Evolutionary conservation across 2,113 vertebrate species (phyloP), one percentile per base, ranked within the genome.

Genomic region (Oxyura jamaicensis): DNA sequence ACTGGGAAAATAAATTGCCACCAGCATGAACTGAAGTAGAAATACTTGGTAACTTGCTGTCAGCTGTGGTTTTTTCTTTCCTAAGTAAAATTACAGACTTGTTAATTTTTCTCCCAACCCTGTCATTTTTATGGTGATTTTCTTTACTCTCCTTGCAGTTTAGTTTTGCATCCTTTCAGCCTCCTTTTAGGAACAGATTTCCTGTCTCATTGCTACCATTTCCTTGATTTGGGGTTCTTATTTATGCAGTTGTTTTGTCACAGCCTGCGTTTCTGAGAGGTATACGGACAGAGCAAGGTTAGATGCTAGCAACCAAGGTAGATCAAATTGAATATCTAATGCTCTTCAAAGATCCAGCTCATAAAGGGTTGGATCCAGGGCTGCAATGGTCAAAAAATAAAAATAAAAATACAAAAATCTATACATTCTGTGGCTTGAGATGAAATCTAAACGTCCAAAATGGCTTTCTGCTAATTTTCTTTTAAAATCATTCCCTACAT

Each of bases 1-100:
- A 80, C 85, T 87, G 82, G 35, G 85, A 95, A 93, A 94, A 96
- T 86, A 93, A 96, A 94, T 93, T 95, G 67, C 74, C 74, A 83
- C 33, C 90, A 94, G 71, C 90, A 36, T 88, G 90, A 90, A 85
- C 46, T 88, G 63, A 74, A 91, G 62, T 90, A 83, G 66, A 95
- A 95, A 50, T 95, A 96, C 86, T 94, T 95, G 78, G 77, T 95
- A 90, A 80, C 59, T 94, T 94, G 56, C 59, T 91, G 80, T 71
- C 83, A 89, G 48, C 39, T 14, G 22, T 21, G 56, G 29, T 90
- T 75, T 53, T 52, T 79, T 58, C 16, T 58, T 77, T 80, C 13
- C 33, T 66, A 75, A 68, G 76, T 80, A 85, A 87, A 87, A 77
- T 78, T 89, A 82, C 14, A 41, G n/a, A 29, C 3, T 26, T 12